Percentiles rank a stretch among this genome's conserved stretches.
These are phyloP conservation scores for Antheraea yamamai DNA, from an alignment of 2,888 invertebrate genomes.

Conservation along the genomic window DNA sequence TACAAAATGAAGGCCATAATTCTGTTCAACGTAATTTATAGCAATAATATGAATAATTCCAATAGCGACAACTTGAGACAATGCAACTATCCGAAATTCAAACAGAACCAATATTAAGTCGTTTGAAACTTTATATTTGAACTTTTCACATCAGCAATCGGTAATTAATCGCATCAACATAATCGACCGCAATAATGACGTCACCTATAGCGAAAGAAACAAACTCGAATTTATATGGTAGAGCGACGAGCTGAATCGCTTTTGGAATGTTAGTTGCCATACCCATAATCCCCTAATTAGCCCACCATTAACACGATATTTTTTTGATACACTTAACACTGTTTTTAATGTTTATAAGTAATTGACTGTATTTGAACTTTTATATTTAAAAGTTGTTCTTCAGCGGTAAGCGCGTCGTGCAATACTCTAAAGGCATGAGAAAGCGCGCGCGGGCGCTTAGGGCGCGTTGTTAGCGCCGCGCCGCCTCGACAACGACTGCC, in stretches of 20 bases:
- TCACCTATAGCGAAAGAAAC: slow-evolving; percentile 76
- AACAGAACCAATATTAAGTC: slow-evolving; percentile 22
- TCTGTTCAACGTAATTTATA: slow-evolving; percentile 38
- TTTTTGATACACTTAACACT: slow-evolving; percentile 24
- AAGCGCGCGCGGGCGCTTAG: slow-evolving; percentile 71
- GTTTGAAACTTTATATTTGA: slow-evolving; percentile 7
- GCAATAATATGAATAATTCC: slow-evolving; percentile 17
- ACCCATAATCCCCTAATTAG: slow-evolving; percentile 72
- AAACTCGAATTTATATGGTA: slow-evolving; percentile 65
- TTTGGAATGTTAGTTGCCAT: slow-evolving; percentile 55
- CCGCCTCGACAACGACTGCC: slow-evolving; percentile 79
- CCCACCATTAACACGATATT: slow-evolving; percentile 52
- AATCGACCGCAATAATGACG: slow-evolving; percentile 71
- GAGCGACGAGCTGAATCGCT: slow-evolving; percentile 62
- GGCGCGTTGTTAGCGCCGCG: slow-evolving; percentile 75
- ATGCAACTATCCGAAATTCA: slow-evolving; percentile 53
- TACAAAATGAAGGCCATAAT: slow-evolving; percentile 54
- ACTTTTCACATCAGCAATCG: slow-evolving; percentile 35
- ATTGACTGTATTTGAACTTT: slow-evolving; percentile 39
- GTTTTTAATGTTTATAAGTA: slow-evolving; percentile 24
- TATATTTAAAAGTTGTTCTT: slow-evolving; percentile 37
- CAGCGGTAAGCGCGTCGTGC: slow-evolving; percentile 46
- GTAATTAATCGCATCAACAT: slow-evolving; percentile 43
- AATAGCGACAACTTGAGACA: slow-evolving; percentile 53
- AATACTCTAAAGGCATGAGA: slow-evolving; percentile 31